These are phyloP conservation scores for Sebastiscus albofasciatus DNA, from an alignment of 2,797 vertebrate species.

Conservation along the genomic window DNA sequence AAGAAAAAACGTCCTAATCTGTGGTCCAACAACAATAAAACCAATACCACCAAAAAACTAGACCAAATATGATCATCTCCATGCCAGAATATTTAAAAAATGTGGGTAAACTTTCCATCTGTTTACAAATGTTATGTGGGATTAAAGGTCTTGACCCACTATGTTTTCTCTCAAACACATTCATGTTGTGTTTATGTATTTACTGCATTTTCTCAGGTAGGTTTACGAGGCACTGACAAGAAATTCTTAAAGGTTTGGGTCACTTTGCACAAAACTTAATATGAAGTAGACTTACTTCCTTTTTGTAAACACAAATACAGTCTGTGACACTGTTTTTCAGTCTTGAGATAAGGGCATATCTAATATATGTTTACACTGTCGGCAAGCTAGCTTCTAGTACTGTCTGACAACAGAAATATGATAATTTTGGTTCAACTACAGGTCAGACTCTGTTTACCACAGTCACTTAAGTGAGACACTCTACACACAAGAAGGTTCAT, in stretches of 20 bases:
- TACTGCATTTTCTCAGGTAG: neutral
- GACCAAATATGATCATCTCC: constrained; percentile 4
- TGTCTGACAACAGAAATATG: constrained; percentile 11
- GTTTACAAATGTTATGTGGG: neutral
- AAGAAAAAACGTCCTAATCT: neutral
- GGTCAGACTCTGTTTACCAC: constrained; percentile 37
- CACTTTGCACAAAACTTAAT: neutral
- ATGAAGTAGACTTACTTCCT: neutral
- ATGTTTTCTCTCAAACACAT: neutral
- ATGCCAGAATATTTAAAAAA: neutral
- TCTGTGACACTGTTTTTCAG: neutral
- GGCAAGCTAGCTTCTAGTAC: neutral
- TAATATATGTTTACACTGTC: neutral
- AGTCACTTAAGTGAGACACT: neutral
- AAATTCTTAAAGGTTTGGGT: neutral
- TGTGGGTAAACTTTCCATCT: neutral
- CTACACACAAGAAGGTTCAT: neutral
- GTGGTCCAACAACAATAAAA: neutral
- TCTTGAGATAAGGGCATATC: neutral
- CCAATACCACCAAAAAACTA: neutral
- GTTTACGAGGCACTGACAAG: neutral
- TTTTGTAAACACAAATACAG: neutral
- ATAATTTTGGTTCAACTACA: constrained; percentile 27
- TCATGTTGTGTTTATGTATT: neutral
- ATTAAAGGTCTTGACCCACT: neutral